Percentiles rank a stretch among this genome's conserved stretches.
Conservation (phyloP, 1,140 invertebrate species). For the Ceratosolen fusciceps region DNA sequence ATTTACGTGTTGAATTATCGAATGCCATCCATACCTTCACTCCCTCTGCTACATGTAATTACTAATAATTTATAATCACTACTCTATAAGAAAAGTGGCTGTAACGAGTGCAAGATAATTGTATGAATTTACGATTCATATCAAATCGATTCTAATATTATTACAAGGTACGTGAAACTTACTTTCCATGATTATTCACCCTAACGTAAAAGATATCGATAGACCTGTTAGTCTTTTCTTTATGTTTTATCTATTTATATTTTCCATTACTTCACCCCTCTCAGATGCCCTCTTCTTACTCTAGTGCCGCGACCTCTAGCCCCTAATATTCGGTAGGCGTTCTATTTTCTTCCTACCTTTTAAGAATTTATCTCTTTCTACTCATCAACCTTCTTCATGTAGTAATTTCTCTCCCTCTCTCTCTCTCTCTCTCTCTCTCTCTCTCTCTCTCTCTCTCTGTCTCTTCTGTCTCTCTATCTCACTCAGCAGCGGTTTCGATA, state of each 20-base stretch:
- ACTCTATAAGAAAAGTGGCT: constrained; percentile 7
- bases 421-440: neutral
- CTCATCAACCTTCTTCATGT: neutral
- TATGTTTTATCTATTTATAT: neutral
- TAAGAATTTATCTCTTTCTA: neutral
- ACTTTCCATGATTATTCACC: neutral
- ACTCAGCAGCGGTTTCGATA: constrained; percentile 56
- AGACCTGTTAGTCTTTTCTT: neutral
- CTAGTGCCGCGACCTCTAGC: neutral
- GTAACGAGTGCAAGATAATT: neutral
- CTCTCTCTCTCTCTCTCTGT: constrained; percentile 20
- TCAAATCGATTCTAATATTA: constrained; percentile 11
- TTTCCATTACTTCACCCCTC: neutral
- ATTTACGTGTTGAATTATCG: neutral
- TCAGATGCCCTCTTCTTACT: neutral
- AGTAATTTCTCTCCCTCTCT: neutral
- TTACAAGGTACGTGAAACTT: neutral
- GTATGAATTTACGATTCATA: constrained; percentile 1
- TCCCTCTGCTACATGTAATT: neutral
- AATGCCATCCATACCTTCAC: neutral
- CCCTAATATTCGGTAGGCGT: neutral
- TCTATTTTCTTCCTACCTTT: neutral
- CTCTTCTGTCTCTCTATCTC: neutral
- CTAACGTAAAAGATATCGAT: neutral
- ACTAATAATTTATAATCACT: constrained; percentile 6